Conservation (phyloP, 2,888 invertebrate species). For the Oligia latruncula region DNA sequence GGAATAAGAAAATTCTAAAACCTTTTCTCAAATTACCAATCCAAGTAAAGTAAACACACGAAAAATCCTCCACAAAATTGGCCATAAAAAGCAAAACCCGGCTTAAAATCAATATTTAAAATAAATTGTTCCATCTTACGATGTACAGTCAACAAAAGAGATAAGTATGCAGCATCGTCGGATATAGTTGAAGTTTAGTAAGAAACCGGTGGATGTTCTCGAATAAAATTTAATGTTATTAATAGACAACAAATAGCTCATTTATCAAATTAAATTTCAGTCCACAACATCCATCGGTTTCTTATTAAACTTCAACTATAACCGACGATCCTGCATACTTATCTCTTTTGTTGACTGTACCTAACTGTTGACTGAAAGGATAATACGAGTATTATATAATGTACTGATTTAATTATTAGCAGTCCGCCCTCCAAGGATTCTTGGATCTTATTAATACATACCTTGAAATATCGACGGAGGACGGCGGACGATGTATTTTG, state of each 20-base stretch:
- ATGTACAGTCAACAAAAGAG: background rate
- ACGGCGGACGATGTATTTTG: constrained; percentile 7
- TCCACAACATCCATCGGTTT: too few species aligned
- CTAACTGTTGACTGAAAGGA: constrained; percentile 43
- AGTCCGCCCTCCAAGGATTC: constrained; percentile 56
- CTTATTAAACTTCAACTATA: too few species aligned
- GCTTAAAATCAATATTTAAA: constrained; percentile 21
- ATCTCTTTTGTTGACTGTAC: too few species aligned
- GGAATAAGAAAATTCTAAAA: background rate
- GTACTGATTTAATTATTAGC: constrained; percentile 74
- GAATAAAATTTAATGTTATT: too few species aligned
- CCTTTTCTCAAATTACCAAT: background rate
- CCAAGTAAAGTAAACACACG: background rate
- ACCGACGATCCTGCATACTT: too few species aligned
- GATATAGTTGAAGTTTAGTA: too few species aligned
- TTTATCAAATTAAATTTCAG: too few species aligned
- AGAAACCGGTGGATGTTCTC: too few species aligned
- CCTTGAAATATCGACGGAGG: constrained; percentile 43
- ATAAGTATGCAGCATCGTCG: too few species aligned
- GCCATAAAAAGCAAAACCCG: background rate
- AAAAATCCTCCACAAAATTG: background rate
- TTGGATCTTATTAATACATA: constrained; percentile 55
- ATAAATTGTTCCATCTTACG: constrained; percentile 30
- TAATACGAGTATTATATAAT: constrained; percentile 64
- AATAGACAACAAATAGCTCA: too few species aligned